A percentile compares a stretch with the other conserved stretches of the same genome.
Evolutionary conservation across 2,888 invertebrate species (phyloP).

Genomic region (Scaptomyza reducta): DNA sequence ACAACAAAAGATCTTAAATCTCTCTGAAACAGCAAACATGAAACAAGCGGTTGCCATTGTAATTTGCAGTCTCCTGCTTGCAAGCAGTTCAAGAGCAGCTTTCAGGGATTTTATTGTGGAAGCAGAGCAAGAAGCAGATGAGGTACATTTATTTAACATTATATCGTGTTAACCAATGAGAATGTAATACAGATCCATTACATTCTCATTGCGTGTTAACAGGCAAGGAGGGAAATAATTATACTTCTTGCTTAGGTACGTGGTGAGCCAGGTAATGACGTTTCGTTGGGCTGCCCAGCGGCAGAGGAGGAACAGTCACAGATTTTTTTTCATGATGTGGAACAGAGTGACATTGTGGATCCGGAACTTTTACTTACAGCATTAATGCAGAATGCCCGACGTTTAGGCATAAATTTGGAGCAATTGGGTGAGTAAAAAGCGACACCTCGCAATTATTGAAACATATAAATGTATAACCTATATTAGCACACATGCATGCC

Average conservation of each 20-base stretch:
- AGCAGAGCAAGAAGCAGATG: conserved; percentile 33
- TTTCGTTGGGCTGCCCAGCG: conserved; percentile 17
- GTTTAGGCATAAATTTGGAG: conserved; percentile 56
- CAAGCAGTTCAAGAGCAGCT: conserved; percentile 35
- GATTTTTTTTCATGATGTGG: conserved; percentile 32
- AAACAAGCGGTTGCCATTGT: conserved; percentile 16
- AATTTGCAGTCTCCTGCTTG: conserved; percentile 32
- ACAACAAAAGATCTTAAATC: not conserved
- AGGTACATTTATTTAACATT: conserved; percentile 8
- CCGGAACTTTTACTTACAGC: conserved; percentile 37
- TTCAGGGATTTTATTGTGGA: conserved; percentile 70
- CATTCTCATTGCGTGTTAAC: too few relatives aligned
- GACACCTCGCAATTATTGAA: not conserved
- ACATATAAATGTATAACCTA: not conserved
- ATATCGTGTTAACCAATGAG: too few relatives aligned
- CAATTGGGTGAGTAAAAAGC: conserved; percentile 46
- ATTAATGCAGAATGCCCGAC: conserved; percentile 57
- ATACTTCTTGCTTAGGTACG: not conserved
- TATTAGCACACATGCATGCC: conserved; percentile 7
- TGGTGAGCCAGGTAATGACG: conserved; percentile 11
- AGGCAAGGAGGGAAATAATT: too few relatives aligned
- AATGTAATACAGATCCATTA: too few relatives aligned
- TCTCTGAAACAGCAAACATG: conserved; percentile 43
- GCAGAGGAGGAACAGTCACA: conserved; percentile 16
- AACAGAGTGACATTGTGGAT: conserved; percentile 49